These are phyloP conservation scores for Hippasteria phrygiana DNA, from an alignment of 53 echinoderm and acorn worm genomes.

Conservation along the genomic window DNA sequence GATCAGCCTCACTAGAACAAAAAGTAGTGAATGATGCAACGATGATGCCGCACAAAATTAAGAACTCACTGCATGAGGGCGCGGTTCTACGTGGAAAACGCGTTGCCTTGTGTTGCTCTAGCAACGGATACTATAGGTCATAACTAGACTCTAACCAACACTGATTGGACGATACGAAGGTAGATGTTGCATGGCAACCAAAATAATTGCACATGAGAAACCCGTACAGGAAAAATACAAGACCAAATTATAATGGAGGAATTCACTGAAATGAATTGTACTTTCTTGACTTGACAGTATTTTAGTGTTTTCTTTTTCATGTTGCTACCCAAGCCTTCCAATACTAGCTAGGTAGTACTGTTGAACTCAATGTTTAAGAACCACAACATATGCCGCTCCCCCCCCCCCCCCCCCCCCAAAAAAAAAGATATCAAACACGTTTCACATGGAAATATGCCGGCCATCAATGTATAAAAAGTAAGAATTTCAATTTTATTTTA, in stretches of 20 bases:
- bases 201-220: conserved; percentile 10
- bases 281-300: no score
- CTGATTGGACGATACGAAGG: neutral
- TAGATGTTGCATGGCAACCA: conserved; percentile 20
- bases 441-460: no score
- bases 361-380: no score
- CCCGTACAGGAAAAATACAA: conserved; percentile 31
- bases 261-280: neutral
- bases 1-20: neutral
- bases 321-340: no score
- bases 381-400: no score
- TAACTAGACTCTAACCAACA: conserved; percentile 3
- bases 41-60: neutral
- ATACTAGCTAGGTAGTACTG: no score
- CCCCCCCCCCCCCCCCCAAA: no score
- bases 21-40: neutral
- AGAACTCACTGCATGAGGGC: neutral
- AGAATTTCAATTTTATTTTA: no score
- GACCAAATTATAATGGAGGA: neutral
- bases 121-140: conserved; percentile 4
- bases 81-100: neutral
- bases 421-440: no score
- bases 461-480: no score
- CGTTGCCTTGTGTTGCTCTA: neutral
- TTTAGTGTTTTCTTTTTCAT: no score